Conservation (phyloP, 2,797 vertebrate species). For the Vireo griseus region DNA sequence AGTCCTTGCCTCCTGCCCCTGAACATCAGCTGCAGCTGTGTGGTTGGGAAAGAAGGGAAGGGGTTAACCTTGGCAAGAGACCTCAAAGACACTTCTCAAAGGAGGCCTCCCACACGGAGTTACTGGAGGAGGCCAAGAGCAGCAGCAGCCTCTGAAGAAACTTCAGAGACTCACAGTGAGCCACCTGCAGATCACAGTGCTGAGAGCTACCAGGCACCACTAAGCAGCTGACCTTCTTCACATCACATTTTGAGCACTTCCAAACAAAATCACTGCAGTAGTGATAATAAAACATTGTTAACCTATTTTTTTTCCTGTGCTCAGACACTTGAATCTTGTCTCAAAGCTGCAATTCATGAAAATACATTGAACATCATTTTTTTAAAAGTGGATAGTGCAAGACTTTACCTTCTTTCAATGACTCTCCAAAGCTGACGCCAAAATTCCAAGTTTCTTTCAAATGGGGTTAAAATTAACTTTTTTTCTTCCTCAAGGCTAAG, state of each 20-base stretch:
- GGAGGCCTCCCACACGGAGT: background rate
- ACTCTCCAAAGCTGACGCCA: constrained; percentile 99
- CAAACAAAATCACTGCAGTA: background rate
- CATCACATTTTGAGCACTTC: background rate
- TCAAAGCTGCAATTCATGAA: background rate
- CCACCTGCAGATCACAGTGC: background rate
- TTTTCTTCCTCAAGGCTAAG: constrained; percentile 92
- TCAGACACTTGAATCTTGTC: background rate
- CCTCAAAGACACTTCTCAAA: background rate
- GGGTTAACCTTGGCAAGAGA: background rate
- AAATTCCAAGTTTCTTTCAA: constrained; percentile 96
- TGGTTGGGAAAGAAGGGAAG: background rate
- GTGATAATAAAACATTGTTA: background rate
- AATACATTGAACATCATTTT: background rate
- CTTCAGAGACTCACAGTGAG: background rate
- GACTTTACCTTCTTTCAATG: constrained; percentile 90
- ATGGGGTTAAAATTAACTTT: constrained; percentile 91
- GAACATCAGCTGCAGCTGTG: background rate
- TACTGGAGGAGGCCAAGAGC: background rate
- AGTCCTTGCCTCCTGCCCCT: background rate
- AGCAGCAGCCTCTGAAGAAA: background rate
- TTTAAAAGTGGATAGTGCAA: background rate
- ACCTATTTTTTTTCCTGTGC: background rate
- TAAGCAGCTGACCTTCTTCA: background rate
- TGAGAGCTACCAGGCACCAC: background rate